These are phyloP conservation scores for Epinephelus awoara DNA, from an alignment of 2,797 vertebrate species.

Conservation along the genomic window DNA sequence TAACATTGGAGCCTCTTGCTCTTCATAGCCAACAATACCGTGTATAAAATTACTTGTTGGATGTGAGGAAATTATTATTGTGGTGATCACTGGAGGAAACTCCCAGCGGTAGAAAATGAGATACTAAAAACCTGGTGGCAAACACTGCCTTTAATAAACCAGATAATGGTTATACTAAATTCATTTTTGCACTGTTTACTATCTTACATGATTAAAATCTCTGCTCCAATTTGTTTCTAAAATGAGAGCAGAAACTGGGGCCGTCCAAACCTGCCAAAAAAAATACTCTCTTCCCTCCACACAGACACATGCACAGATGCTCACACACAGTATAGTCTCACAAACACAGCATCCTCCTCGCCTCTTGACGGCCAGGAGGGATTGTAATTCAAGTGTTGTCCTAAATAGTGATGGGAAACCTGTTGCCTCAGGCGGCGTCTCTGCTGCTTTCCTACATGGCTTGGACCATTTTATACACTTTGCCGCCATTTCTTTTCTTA, in stretches of 20 bases:
- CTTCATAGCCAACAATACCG: neutral
- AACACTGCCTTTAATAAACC: conserved; percentile 37
- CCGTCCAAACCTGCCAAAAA: conserved; percentile 16
- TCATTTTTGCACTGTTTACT: conserved; percentile 4
- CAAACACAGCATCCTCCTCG: conserved; percentile 22
- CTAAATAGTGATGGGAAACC: conserved; percentile 49
- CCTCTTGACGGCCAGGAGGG: conserved; percentile 31
- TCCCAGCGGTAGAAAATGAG: conserved; percentile 11
- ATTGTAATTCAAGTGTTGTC: conserved; percentile 41
- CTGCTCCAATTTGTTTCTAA: conserved; percentile 33
- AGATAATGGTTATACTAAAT: conserved; percentile 24
- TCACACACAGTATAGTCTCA: conserved; percentile 32
- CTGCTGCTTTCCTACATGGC: conserved; percentile 17
- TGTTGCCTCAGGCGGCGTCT: conserved; percentile 44
- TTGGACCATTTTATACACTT: conserved; percentile 17
- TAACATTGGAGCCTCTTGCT: neutral
- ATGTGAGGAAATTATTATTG: conserved; percentile 22
- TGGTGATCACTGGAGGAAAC: conserved; percentile 29
- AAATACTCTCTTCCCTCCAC: neutral
- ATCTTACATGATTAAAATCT: conserved; percentile 30
- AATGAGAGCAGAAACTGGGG: conserved; percentile 28
- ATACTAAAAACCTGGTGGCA: conserved; percentile 9
- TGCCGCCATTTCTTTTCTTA: conserved; percentile 41
- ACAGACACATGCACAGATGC: conserved; percentile 12
- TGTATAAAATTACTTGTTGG: conserved; percentile 13